A percentile compares a stretch with the other conserved stretches of the same genome.
Conservation (phyloP, 2,888 invertebrate genomes). For the Scotopteryx bipunctaria region DNA sequence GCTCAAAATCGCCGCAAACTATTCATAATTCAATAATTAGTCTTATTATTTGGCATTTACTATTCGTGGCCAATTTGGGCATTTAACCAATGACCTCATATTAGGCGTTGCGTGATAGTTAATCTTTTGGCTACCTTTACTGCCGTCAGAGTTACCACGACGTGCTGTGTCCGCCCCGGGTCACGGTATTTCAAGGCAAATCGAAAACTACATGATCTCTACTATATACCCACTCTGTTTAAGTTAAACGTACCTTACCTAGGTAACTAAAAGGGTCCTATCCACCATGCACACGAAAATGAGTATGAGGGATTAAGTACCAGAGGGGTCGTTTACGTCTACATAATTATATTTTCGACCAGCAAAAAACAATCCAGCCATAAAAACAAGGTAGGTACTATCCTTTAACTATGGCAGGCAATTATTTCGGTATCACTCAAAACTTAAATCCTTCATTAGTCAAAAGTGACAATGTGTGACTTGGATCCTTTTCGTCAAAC, state of each 20-base stretch:
- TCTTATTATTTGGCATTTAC: not conserved
- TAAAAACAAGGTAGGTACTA: too few relatives aligned
- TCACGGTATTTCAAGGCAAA: slow-evolving; percentile 60
- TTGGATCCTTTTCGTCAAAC: too few relatives aligned
- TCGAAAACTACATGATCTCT: slow-evolving; percentile 57
- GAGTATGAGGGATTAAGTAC: too few relatives aligned
- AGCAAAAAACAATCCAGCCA: too few relatives aligned
- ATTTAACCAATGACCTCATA: not conserved
- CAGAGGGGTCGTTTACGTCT: too few relatives aligned
- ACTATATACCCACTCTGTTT: not conserved
- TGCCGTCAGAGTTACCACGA: slow-evolving; percentile 18
- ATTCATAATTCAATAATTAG: not conserved
- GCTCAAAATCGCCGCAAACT: not conserved
- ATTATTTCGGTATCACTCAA: too few relatives aligned
- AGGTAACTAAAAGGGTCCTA: too few relatives aligned
- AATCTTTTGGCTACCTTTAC: slow-evolving; percentile 26
- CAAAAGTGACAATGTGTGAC: too few relatives aligned
- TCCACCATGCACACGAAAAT: too few relatives aligned
- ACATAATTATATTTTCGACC: too few relatives aligned
- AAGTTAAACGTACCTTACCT: not conserved
- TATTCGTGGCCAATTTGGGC: not conserved
- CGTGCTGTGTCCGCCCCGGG: slow-evolving; percentile 29
- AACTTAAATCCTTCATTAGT: too few relatives aligned
- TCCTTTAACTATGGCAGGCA: too few relatives aligned
- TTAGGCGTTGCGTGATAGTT: slow-evolving; percentile 17